Conservation (phyloP, 2,888 invertebrate genomes). For the Xestia sexstrigata region DNA sequence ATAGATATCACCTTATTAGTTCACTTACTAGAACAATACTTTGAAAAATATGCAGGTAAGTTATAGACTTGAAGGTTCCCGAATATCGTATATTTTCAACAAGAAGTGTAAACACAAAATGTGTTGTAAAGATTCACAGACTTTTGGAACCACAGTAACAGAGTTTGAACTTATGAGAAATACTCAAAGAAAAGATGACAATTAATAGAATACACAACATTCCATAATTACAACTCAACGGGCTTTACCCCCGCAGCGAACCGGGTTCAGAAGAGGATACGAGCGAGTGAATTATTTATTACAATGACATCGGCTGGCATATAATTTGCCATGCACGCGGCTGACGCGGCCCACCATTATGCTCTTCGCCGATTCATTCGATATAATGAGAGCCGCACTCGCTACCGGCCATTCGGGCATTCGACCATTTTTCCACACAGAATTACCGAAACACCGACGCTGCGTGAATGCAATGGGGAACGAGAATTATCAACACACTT, state of each 20-base stretch:
- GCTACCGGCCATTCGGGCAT: slow-evolving; percentile 82
- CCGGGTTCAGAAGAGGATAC: slow-evolving; percentile 49
- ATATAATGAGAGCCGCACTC: slow-evolving; percentile 83
- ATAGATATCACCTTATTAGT: background rate
- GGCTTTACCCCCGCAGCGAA: slow-evolving; percentile 30
- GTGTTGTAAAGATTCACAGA: too few relatives aligned
- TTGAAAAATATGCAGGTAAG: background rate
- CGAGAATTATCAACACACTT: slow-evolving; percentile 42
- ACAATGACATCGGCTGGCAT: slow-evolving; percentile 87
- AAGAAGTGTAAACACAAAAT: background rate
- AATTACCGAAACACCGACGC: slow-evolving; percentile 58
- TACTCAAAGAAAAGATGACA: background rate
- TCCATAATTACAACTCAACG: slow-evolving; percentile 46
- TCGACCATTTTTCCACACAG: slow-evolving; percentile 74
- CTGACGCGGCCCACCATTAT: slow-evolving; percentile 81
- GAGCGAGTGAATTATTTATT: slow-evolving; percentile 82
- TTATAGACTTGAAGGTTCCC: background rate
- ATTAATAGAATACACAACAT: slow-evolving; percentile 32
- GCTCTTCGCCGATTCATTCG: slow-evolving; percentile 86
- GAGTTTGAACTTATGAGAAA: background rate
- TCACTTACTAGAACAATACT: background rate
- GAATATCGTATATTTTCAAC: background rate
- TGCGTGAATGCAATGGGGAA: slow-evolving; percentile 63
- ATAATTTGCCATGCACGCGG: slow-evolving; percentile 86
- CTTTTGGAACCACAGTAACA: background rate